These are phyloP conservation scores for Polydrusus pterygomalis DNA, from an alignment of 2,888 invertebrate genomes.

Conservation along the genomic window DNA sequence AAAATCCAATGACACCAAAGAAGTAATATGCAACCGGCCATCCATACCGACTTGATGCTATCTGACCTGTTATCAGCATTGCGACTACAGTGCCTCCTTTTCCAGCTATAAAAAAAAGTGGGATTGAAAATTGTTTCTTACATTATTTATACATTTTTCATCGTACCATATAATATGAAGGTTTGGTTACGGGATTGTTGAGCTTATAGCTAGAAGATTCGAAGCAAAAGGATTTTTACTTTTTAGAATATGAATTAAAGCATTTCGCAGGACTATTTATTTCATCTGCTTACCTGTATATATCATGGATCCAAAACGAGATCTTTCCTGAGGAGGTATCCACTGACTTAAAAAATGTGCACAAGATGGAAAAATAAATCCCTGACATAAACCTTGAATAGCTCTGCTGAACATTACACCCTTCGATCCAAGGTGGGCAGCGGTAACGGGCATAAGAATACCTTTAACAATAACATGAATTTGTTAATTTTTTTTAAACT, in stretches of 20 bases:
- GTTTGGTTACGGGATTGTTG: too few species aligned
- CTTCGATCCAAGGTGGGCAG: constrained; percentile 78
- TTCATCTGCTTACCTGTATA: constrained; percentile 73
- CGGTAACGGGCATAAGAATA: constrained; percentile 78
- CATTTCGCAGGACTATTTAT: background rate
- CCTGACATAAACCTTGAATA: constrained; percentile 84
- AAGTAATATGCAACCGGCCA: constrained; percentile 87
- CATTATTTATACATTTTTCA: background rate
- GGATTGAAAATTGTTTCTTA: constrained; percentile 33
- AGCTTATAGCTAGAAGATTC: too few species aligned
- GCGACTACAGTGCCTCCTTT: constrained; percentile 86
- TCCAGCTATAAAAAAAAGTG: constrained; percentile 75
- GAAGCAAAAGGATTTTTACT: too few species aligned
- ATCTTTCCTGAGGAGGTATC: constrained; percentile 82
- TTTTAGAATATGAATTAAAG: too few species aligned
- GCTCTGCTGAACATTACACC: constrained; percentile 80
- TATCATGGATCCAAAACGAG: constrained; percentile 80
- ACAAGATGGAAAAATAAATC: constrained; percentile 82
- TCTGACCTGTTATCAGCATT: constrained; percentile 81
- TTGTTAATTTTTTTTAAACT: background rate
- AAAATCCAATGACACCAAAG: constrained; percentile 78
- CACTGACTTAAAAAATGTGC: constrained; percentile 85
- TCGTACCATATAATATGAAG: too few species aligned
- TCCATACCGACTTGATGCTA: constrained; percentile 80
- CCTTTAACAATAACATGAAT: background rate